phyloP scores from a whole-genome alignment of 2,797 vertebrate species.

The Falco columbarius region DNA sequence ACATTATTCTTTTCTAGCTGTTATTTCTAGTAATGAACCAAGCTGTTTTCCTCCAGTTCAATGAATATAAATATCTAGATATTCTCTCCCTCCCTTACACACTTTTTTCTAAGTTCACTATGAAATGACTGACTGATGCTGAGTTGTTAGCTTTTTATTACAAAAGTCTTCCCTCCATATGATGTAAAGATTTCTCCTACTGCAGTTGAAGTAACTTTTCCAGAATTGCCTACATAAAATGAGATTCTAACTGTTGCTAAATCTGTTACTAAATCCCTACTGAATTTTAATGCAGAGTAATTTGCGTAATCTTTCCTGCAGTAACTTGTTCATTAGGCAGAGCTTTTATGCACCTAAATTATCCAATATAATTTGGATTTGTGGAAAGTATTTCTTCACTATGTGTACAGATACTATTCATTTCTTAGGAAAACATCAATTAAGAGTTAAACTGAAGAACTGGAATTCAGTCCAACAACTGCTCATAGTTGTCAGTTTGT shows the following conservation, averaged over 20 bases:
- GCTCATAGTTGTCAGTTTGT: neutral
- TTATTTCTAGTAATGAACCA: slow-evolving; percentile 42
- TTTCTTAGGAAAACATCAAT: slow-evolving; percentile 15
- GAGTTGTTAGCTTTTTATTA: neutral
- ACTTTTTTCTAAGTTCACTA: neutral
- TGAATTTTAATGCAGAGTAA: slow-evolving; percentile 13
- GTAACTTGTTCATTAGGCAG: slow-evolving; percentile 23
- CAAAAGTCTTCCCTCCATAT: neutral
- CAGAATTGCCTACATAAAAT: neutral
- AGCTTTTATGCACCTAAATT: slow-evolving; percentile 11
- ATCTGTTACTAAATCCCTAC: neutral
- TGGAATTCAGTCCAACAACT: neutral
- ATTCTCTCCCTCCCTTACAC: neutral
- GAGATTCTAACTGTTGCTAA: neutral
- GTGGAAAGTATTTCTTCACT: neutral
- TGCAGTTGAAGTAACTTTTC: neutral
- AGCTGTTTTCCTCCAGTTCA: slow-evolving; percentile 7
- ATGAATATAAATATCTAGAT: slow-evolving; percentile 24
- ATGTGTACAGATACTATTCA: neutral
- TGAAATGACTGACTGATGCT: neutral
- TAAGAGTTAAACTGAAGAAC: slow-evolving; percentile 12
- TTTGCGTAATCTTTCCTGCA: neutral
- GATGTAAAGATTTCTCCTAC: neutral
- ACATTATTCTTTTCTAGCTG: slow-evolving; percentile 18
- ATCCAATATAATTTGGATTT: neutral